These are phyloP conservation scores for Phyllotis vaccarum DNA, from an alignment of 2,797 vertebrate species.

Conservation along the genomic window DNA sequence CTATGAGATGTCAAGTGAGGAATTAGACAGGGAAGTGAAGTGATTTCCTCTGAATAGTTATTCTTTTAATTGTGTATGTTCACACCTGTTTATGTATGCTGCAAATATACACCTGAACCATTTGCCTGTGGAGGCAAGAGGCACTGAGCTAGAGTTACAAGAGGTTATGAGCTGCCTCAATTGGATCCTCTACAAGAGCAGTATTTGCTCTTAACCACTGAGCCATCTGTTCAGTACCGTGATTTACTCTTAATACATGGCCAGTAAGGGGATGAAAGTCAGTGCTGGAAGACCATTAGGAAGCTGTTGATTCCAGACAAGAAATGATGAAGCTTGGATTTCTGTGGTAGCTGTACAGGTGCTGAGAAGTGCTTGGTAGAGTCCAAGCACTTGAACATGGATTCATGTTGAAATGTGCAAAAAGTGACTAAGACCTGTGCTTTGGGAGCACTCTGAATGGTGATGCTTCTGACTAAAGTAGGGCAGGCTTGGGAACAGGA, in stretches of 20 bases:
- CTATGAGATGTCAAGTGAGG: neutral
- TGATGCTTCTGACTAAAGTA: neutral
- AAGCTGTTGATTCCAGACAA: neutral
- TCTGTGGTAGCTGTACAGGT: neutral
- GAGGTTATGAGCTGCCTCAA: neutral
- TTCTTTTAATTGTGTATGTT: neutral
- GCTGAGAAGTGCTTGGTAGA: neutral
- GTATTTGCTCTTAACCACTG: neutral
- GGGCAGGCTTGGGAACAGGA: neutral
- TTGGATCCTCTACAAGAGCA: neutral
- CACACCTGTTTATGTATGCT: neutral
- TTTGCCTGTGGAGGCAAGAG: neutral
- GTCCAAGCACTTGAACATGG: neutral
- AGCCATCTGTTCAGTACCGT: neutral
- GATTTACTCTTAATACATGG: neutral
- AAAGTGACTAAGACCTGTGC: neutral
- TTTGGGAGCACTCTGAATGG: neutral
- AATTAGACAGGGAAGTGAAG: neutral
- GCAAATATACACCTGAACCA: neutral
- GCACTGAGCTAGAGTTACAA: neutral
- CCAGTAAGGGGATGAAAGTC: neutral
- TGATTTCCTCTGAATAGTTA: neutral
- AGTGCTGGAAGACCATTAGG: neutral
- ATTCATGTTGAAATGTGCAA: neutral
- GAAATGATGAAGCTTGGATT: neutral